These are phyloP conservation scores for Parambassis ranga DNA, from an alignment of 2,797 vertebrate genomes.

Conservation along the genomic window DNA sequence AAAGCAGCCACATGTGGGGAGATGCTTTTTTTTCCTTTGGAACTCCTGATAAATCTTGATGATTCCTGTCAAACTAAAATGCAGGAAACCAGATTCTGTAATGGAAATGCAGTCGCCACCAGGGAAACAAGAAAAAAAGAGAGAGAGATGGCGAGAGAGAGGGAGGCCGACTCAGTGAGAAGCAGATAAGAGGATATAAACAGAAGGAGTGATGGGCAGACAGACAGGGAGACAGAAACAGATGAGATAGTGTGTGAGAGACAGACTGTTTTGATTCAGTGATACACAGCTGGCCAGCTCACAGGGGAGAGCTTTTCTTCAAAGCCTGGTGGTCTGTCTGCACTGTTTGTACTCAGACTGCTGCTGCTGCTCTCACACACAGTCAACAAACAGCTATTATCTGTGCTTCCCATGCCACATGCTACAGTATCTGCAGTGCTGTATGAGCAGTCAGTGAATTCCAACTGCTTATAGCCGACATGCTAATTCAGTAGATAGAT, in stretches of 20 bases:
- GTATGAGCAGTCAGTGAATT: neutral
- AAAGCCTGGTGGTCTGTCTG: slow-evolving; percentile 40
- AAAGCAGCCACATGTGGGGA: neutral
- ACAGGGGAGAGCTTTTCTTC: slow-evolving; percentile 48
- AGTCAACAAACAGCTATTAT: slow-evolving; percentile 34
- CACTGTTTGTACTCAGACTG: slow-evolving; percentile 16
- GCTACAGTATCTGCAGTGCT: neutral
- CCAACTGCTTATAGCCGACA: too few species aligned
- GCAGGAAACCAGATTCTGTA: neutral
- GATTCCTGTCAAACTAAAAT: neutral
- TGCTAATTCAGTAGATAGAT: too few species aligned
- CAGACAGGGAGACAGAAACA: slow-evolving; percentile 6
- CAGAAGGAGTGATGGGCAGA: slow-evolving; percentile 15
- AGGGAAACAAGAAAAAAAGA: too few species aligned
- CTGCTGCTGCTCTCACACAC: slow-evolving; percentile 17
- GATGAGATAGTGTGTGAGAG: slow-evolving; percentile 4
- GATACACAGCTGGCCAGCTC: slow-evolving; percentile 38
- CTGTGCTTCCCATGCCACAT: neutral
- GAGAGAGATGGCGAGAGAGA: too few species aligned
- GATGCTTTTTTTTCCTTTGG: neutral
- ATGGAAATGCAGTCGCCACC: neutral
- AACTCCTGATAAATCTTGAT: neutral
- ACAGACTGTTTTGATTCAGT: slow-evolving; percentile 27
- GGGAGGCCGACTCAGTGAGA: neutral
- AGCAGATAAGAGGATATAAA: slow-evolving; percentile 28